Percentiles rank a stretch among this genome's conserved stretches.
Conservation (phyloP, 2,888 invertebrate species). For the Brachyopa scutellaris region DNA sequence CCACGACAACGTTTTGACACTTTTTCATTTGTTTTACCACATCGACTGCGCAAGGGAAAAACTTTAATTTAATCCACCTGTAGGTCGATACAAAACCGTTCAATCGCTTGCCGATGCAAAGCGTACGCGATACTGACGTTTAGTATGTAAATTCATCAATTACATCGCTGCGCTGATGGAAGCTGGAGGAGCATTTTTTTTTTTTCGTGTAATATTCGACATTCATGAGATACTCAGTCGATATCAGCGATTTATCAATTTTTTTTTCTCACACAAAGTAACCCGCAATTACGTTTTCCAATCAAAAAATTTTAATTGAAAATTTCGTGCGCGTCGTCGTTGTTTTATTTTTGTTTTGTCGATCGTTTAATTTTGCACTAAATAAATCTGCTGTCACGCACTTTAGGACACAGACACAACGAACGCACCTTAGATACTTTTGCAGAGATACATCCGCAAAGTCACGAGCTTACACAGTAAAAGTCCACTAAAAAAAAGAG, state of each 20-base stretch:
- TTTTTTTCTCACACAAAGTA: no score
- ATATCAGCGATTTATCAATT: no score
- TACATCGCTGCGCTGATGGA: neutral
- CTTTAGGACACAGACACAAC: neutral
- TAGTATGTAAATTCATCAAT: constrained; percentile 27
- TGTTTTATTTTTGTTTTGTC: neutral
- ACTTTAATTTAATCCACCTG: constrained; percentile 10
- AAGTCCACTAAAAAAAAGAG: neutral
- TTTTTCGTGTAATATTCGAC: neutral
- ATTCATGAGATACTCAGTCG: constrained; percentile 1
- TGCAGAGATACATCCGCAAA: constrained; percentile 27
- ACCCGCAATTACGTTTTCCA: constrained; percentile 24
- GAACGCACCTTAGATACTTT: constrained; percentile 4
- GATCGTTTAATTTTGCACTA: neutral
- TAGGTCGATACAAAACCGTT: neutral
- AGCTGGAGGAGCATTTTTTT: constrained; percentile 1
- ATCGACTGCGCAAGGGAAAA: neutral
- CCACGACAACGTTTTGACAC: constrained; percentile 40
- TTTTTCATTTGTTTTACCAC: constrained; percentile 27
- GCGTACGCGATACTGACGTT: neutral
- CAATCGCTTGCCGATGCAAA: neutral
- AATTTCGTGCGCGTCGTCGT: neutral
- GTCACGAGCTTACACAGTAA: neutral
- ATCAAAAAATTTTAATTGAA: constrained; percentile 28
- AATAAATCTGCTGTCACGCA: constrained; percentile 13